These are phyloP conservation scores for Pungitius pungitius DNA, from an alignment of 2,113 vertebrate species.

Conservation along the genomic window DNA sequence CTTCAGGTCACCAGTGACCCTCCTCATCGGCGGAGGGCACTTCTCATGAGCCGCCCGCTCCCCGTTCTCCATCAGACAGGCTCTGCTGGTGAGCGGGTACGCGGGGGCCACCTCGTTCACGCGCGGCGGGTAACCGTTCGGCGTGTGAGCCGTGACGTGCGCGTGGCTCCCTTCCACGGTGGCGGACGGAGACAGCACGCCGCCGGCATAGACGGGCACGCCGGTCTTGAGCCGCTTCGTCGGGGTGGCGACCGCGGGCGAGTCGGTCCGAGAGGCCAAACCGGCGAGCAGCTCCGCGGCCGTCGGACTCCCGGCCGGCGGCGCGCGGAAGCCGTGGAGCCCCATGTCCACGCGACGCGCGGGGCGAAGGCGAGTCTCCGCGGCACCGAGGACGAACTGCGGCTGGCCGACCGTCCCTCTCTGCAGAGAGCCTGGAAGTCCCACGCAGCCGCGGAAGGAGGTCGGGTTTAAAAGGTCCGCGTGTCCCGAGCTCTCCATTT, in stretches of 20 bases:
- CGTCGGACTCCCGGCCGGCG: conserved; percentile 60
- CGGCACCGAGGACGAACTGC: background rate
- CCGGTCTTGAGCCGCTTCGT: conserved; percentile 70
- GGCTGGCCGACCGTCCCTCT: conserved; percentile 42
- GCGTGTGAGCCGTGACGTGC: conserved; percentile 57
- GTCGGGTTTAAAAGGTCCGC: conserved; percentile 73
- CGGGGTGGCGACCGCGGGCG: conserved; percentile 58
- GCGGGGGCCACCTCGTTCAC: conserved; percentile 18
- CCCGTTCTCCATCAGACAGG: conserved; percentile 51
- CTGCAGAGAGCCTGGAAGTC: conserved; percentile 41
- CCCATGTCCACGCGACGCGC: conserved; percentile 72
- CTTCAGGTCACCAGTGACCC: conserved; percentile 67
- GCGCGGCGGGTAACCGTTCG: conserved; percentile 57
- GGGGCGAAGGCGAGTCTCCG: conserved; percentile 28
- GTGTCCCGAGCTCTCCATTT: conserved; percentile 82
- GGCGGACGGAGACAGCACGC: conserved; percentile 61
- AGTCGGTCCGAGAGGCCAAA: conserved; percentile 71
- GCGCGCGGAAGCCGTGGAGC: conserved; percentile 65
- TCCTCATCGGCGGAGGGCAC: conserved; percentile 43
- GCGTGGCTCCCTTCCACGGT: conserved; percentile 68
- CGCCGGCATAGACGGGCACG: conserved; percentile 63
- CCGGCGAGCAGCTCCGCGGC: conserved; percentile 71
- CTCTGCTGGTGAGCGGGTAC: conserved; percentile 53
- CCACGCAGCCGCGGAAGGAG: conserved; percentile 49
- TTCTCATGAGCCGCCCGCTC: conserved; percentile 60